Base-by-base conservation (phyloP, 2,888 invertebrate genomes). In the Cacoxenus indagator region DNA sequence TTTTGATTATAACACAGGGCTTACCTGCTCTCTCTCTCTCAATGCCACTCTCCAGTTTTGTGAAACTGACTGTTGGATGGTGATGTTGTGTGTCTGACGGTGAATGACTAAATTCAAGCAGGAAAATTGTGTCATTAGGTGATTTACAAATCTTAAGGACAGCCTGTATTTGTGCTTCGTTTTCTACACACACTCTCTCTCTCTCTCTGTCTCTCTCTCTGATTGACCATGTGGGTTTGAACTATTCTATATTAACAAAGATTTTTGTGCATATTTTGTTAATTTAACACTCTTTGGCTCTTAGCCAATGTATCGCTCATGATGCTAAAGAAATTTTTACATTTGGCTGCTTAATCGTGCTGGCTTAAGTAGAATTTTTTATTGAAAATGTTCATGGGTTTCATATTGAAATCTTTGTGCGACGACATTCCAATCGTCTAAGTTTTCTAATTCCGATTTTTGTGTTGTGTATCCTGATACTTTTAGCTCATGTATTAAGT, bases 221-320 rank as follows among this genome's bases (percentile, higher is more conserved):
- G n/a, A n/a, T n/a, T n/a, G 79, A 76, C 79, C 83, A 83, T 83
- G 83, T 48, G n/a, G 17, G 3, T 9, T 48, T 48, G 9, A 48
- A 43, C n/a, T 43, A 3, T 55, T 55, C 37, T 37, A 37, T 37
- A 78, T 78, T 51, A 69, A 81, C 82, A 79, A 82, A 79, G 82
- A 81, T 70, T 78, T 72, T 73, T 76, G 73, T 79, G 73, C 71
- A 37, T 37, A 37, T 37, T 1, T 37, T 37, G 8, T 37, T 37
- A 9, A 11, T 8, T 37, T 37, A 11, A 8, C 1, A 2, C 8
- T 37, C 14, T 37, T 37, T 37, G 37, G 14, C 37, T 11, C 37
- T 37, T 37, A 11, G 8, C 37, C 14, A n/a, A n/a, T n/a, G n/a
- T 37, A 1, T 11, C 8, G 37, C 14, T 37, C 1, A 6, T 31